Evolutionary conservation across 2,113 vertebrate species (phyloP), one percentile per base, ranked within the genome.

Genomic region (Lethenteron camtschaticum): DNA sequence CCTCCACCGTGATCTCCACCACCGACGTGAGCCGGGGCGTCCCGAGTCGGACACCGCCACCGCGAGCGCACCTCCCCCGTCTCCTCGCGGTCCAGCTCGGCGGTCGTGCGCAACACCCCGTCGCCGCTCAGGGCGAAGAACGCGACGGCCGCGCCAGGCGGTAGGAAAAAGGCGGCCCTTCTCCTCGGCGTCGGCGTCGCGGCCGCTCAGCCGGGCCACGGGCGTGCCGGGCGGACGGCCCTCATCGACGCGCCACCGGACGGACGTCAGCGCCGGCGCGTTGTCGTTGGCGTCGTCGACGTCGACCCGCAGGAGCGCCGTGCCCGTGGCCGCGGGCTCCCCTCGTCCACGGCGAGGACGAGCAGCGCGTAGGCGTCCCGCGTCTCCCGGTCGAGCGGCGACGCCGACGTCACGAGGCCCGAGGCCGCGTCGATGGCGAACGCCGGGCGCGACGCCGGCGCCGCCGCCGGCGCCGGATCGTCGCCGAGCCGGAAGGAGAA

Each of bases 211-310:
- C 0, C 76, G 85, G 77, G 86, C 82, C 57, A 97, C 89, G 20
- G 81, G 74, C 1, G 87, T 84, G 58, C 89, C 89, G 0, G 88
- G 82, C 7, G 79, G 84, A 73, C 83, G 85, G 75, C 96, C 96
- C 76, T 99, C 94, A 80, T 81, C 83, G n/a, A 95, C 88, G 73
- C 88, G 83, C n/a, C 87, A 88, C 55, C 83, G 80, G 1, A 76
- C 75, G 9, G 78, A 79, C 12, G 80, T 79, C 80, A 99, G 72
- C 13, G 84, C 83, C 1, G 94, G 94, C 10, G 91, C 94, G 0
- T 99, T 99, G 74, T 99, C 94, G 0, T 99, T 99, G 71, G 96
- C 90, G 60, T 99, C 94, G 74, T 96, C 90, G 70, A 99, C 76
- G 63, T 85, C 87, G 57, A 99, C 90, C 16, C 96, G 76, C 5